Base-by-base conservation (phyloP, 2,797 vertebrate species). In the Phoebastria nigripes region DNA sequence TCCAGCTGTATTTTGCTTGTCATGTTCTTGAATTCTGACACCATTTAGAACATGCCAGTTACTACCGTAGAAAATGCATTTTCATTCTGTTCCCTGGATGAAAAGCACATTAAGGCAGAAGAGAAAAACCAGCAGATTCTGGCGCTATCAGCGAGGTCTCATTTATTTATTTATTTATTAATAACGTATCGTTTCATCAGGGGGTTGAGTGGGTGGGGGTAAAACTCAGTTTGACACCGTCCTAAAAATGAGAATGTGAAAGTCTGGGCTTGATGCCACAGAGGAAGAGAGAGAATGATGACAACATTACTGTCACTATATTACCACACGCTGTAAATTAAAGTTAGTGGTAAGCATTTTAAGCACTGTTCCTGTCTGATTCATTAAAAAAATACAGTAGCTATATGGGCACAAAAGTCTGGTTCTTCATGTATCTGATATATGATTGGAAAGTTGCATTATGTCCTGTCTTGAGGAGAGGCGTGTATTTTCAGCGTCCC, bases 1-100 rank as follows among this genome's bases (percentile, higher is more conserved):
- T 95, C 96, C 96, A 97, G 95, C 96, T 97, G 97, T 97, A 97
- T 97, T 97, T 97, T 97, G 95, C 97, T 97, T 97, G 96, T 97
- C 95, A 97, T 96, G 97, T 97, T 97, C 97, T 89, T 97, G 96
- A 97, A 97, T 97, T 97, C 95, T 96, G 95, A 97, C 95, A 97
- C 97, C 94, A 77, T 74, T 97, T 92, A 87, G 91, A 97, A 96
- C 94, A 96, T 77, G 96, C 94, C 84, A 85, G 96, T 95, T 96
- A 88, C 84, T 94, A 93, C 94, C 66, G 74, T 90, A 97, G 96
- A 97, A 97, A 97, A 97, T 87, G 87, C 95, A 33, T 95, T 97
- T 97, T 94, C 95, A 44, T 97, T 92, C 91, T 91, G 88, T 73
- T 96, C 90, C 65, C 92, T 35, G 87, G 84, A 93, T 67, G 87